Conservation (phyloP, 2,797 vertebrate genomes). For the Muscicapa striata region DNA sequence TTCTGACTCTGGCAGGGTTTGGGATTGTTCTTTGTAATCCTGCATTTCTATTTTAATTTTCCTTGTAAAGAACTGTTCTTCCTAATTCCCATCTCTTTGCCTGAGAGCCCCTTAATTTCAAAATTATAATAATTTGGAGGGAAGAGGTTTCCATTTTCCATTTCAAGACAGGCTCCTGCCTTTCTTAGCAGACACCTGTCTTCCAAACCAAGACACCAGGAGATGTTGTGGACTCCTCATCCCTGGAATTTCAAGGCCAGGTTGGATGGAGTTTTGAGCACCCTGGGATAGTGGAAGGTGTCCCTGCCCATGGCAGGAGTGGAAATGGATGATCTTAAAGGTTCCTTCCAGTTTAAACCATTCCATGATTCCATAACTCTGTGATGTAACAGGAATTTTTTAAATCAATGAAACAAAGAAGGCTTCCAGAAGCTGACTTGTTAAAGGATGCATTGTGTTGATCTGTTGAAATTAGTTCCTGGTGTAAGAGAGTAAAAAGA, state of each 20-base stretch:
- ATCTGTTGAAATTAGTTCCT: not conserved
- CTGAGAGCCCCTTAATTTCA: no score
- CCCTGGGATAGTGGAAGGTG: not conserved
- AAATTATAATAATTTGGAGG: no score
- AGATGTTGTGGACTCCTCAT: not conserved
- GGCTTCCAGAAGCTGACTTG: not conserved
- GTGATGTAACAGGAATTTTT: not conserved
- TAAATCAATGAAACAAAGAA: not conserved
- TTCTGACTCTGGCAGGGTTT: no score
- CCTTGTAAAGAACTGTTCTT: no score
- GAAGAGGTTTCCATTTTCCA: no score
- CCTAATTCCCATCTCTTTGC: no score
- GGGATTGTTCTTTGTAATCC: no score
- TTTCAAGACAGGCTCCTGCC: no score
- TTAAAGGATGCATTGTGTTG: not conserved
- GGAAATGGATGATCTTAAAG: not conserved
- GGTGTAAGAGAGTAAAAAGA: not conserved
- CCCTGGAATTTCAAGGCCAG: not conserved
- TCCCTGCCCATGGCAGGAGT: not conserved
- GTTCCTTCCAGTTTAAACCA: not conserved
- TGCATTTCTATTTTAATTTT: no score
- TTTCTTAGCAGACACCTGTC: no score
- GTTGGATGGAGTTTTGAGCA: not conserved
- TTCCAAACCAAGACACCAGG: not conserved
- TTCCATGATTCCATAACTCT: not conserved